A percentile compares a stretch with the other conserved stretches of the same genome.
These are phyloP conservation scores for Scolopax rusticola DNA, from an alignment of 2,797 vertebrate species.

Conservation along the genomic window DNA sequence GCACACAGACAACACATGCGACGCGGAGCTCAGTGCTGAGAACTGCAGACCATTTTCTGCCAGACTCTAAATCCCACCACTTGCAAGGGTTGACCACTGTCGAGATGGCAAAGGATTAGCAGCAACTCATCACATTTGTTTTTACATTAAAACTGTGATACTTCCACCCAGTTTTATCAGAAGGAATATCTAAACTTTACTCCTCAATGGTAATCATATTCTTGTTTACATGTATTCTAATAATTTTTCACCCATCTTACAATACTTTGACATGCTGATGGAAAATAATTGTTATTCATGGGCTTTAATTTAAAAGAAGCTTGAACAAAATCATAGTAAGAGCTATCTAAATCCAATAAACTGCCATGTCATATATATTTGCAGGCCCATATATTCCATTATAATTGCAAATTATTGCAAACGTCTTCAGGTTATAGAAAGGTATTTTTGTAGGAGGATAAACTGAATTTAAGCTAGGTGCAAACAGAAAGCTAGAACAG, in stretches of 20 bases:
- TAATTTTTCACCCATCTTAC: too few species aligned
- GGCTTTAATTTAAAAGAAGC: neutral
- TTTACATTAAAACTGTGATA: neutral
- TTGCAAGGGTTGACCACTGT: neutral
- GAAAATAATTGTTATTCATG: neutral
- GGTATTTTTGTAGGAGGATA: neutral
- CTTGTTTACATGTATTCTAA: neutral
- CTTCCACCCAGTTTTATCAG: neutral
- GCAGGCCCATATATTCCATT: neutral
- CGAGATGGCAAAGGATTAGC: neutral
- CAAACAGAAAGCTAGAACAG: neutral
- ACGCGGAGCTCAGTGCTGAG: neutral
- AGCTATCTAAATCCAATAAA: neutral
- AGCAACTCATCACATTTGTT: neutral
- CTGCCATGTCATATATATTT: neutral
- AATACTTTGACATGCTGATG: neutral
- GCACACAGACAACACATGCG: fast-evolving
- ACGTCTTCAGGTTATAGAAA: neutral
- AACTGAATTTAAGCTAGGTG: neutral
- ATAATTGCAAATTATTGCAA: neutral
- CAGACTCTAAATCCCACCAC: neutral
- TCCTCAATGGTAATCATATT: neutral
- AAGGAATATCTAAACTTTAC: neutral
- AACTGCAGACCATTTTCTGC: neutral
- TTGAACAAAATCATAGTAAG: neutral